phyloP scores from a whole-genome alignment of 37 sponge, comb jelly and placozoan genomes.

The Eunapius fragilis region DNA sequence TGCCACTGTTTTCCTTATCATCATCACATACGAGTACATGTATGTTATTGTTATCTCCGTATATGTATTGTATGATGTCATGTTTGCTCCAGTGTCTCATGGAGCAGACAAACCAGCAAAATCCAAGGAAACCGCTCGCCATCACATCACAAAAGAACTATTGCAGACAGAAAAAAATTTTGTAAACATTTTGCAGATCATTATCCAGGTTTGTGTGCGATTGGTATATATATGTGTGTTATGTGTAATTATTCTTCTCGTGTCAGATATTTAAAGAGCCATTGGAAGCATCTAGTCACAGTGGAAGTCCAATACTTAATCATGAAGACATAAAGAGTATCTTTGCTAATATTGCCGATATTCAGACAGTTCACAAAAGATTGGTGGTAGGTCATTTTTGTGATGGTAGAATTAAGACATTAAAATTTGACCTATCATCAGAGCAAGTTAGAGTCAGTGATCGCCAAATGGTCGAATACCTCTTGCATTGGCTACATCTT shows the following conservation, averaged over 20 bases:
- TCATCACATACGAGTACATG: neutral
- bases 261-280: conserved; percentile 82
- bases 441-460: conserved; percentile 38
- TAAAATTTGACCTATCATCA: no score
- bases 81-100: conserved; percentile 10
- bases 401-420: no score
- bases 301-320: conserved; percentile 82
- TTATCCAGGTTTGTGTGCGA: conserved; percentile 62
- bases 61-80: neutral
- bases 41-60: conserved; percentile 1
- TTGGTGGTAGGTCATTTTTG: conserved; percentile 82
- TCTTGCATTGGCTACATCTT: conserved; percentile 61
- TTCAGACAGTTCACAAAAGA: conserved; percentile 67
- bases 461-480: conserved; percentile 46
- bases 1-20: neutral
- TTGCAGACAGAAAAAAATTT: conserved; percentile 93
- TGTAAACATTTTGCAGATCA: conserved; percentile 77
- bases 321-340: conserved; percentile 85
- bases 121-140: conserved; percentile 64
- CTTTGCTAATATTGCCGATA: conserved; percentile 87
- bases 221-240: neutral
- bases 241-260: neutral
- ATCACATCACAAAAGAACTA: conserved; percentile 82
- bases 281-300: conserved; percentile 63
- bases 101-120: neutral